Evolutionary conservation across 2,113 vertebrate genomes (phyloP).

Genomic region (Salvelinus alpinus): DNA sequence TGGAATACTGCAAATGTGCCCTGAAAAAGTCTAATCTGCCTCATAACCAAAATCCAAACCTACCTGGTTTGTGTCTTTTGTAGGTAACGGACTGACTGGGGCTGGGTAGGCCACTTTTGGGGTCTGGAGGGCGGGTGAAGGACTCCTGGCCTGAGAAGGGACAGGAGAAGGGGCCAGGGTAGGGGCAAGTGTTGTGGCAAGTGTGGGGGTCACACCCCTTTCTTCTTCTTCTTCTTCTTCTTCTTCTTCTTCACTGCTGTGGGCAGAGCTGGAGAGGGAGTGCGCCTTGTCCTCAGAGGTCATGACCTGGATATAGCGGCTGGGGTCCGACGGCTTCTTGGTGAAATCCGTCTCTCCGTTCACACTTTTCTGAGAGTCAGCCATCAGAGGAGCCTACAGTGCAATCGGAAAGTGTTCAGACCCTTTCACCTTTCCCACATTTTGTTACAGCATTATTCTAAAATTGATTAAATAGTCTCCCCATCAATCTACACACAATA

Average conservation of each 20-base stretch:
- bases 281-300: conserved; percentile 71
- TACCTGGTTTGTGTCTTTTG: conserved; percentile 54
- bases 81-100: background rate
- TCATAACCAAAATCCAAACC: too few species aligned
- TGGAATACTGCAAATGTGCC: too few species aligned
- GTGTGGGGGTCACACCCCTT: conserved; percentile 33
- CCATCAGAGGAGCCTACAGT: conserved; percentile 58
- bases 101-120: conserved; percentile 35
- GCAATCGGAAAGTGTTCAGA: background rate
- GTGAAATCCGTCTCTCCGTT: conserved; percentile 75
- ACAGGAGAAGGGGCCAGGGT: conserved; percentile 29
- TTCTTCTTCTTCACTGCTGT: conserved; percentile 68
- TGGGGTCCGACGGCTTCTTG: conserved; percentile 52
- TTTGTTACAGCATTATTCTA: too few species aligned
- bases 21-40: too few species aligned
- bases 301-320: conserved; percentile 64
- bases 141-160: conserved; percentile 33
- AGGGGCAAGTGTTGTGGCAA: background rate
- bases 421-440: too few species aligned
- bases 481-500: too few species aligned
- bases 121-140: conserved; percentile 44
- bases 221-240: background rate
- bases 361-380: conserved; percentile 58
- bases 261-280: conserved; percentile 55
- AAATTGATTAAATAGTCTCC: too few species aligned